Percentiles rank a stretch among this genome's conserved stretches.
Conservation (phyloP, 2,888 invertebrate species). For the Strigamia crassipes region DNA sequence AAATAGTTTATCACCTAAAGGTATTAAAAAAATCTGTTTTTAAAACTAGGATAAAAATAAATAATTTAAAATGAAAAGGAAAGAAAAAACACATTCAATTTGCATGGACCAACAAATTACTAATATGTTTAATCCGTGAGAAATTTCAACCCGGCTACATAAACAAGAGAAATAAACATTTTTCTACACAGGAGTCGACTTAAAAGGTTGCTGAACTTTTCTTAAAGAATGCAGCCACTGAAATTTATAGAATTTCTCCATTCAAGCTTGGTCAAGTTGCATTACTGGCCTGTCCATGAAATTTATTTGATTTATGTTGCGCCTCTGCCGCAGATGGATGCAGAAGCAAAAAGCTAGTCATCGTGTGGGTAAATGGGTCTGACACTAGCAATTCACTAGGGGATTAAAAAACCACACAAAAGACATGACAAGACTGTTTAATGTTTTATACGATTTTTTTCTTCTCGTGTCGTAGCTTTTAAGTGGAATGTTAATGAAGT, state of each 20-base stretch:
- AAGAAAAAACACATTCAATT: neutral
- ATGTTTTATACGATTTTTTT: neutral
- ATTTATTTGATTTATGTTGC: constrained; percentile 31
- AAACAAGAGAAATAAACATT: constrained; percentile 19
- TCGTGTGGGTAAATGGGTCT: constrained; percentile 32
- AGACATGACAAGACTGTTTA: constrained; percentile 24
- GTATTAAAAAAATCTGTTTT: neutral
- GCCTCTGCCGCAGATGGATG: neutral
- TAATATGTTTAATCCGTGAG: constrained; percentile 30
- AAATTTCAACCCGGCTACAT: constrained; percentile 18
- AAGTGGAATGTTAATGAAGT: constrained; percentile 19
- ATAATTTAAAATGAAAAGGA: neutral
- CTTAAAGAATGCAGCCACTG: constrained; percentile 24
- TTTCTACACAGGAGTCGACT: constrained; percentile 21
- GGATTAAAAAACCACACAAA: neutral
- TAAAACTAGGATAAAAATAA: neutral
- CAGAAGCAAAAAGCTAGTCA: constrained; percentile 38
- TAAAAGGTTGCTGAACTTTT: constrained; percentile 30
- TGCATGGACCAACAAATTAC: neutral
- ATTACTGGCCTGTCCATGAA: constrained; percentile 27
- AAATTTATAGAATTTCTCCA: constrained; percentile 29
- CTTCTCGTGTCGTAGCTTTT: constrained; percentile 7
- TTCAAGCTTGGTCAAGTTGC: constrained; percentile 38
- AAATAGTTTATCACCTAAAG: neutral
- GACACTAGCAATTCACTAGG: constrained; percentile 29